Percentiles rank a stretch among this genome's conserved stretches.
phyloP scores from a whole-genome alignment of 2,113 vertebrate genomes.

The Jacana jacana region DNA sequence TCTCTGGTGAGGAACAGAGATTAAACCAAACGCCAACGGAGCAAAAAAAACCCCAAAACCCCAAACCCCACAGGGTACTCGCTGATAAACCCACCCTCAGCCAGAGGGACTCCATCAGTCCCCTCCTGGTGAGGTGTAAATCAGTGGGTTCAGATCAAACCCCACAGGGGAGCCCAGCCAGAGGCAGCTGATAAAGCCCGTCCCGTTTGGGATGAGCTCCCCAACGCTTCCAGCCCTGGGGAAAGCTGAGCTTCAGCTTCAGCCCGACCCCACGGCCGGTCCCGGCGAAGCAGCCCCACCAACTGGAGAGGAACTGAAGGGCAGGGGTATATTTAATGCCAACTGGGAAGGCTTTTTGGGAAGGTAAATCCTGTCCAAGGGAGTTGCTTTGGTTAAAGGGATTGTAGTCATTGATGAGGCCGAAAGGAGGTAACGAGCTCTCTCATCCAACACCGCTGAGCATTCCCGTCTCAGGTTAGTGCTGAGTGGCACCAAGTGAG shows the following conservation, averaged over 20 bases:
- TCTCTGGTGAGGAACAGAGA: neutral
- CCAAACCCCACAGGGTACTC: neutral
- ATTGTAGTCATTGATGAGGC: neutral
- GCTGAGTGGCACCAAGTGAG: neutral
- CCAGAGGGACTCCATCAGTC: fast-evolving
- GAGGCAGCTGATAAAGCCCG: fast-evolving
- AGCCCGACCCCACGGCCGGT: neutral
- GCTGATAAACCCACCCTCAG: neutral
- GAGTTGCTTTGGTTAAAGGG: neutral
- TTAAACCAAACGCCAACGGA: neutral
- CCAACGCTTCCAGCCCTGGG: fast-evolving
- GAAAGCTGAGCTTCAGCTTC: neutral
- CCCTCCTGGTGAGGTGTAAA: neutral
- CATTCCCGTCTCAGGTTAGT: neutral
- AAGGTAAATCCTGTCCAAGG: neutral
- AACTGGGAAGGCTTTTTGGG: neutral
- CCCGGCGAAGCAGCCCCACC: neutral
- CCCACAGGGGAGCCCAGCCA: neutral
- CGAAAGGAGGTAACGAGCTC: constrained; percentile 37
- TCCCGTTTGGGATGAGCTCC: neutral
- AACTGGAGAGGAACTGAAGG: neutral
- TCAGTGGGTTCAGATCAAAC: neutral
- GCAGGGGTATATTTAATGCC: neutral
- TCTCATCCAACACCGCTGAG: neutral
- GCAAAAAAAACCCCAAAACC: neutral